These are phyloP conservation scores for Nipponia nippon DNA, from an alignment of 2,113 vertebrate genomes.

Conservation along the genomic window DNA sequence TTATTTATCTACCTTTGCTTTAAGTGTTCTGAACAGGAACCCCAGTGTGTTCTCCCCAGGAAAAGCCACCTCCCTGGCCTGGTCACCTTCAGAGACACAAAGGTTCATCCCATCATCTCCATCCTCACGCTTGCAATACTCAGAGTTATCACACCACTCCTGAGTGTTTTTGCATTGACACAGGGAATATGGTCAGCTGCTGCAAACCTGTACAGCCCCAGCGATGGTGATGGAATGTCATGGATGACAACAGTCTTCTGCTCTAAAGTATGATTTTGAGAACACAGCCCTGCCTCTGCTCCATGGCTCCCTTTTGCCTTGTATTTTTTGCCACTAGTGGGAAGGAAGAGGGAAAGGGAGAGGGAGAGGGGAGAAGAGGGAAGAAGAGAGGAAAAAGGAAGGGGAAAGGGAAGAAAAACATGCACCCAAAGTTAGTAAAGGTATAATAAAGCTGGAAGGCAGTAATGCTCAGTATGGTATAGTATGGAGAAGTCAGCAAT, in stretches of 20 bases:
- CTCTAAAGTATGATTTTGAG: neutral
- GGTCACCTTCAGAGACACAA: neutral
- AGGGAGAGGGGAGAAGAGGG: neutral
- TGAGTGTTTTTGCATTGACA: neutral
- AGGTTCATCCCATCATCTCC: neutral
- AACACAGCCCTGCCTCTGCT: neutral
- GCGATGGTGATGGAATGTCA: rapidly evolving
- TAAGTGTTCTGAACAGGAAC: neutral
- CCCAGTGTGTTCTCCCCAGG: neutral
- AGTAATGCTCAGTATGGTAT: neutral
- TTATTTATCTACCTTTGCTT: neutral
- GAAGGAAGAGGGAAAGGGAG: neutral
- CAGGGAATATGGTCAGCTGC: neutral
- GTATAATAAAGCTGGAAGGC: neutral
- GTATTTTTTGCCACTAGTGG: neutral
- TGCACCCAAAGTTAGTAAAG: neutral
- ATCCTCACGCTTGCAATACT: rapidly evolving
- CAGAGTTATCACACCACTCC: neutral
- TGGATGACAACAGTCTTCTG: neutral
- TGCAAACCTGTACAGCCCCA: neutral
- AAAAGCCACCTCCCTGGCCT: neutral
- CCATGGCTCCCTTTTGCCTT: neutral
- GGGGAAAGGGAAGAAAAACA: neutral
- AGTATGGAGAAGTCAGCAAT: neutral
- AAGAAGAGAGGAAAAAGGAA: too few species aligned